Evolutionary conservation across 2,888 invertebrate species (phyloP).

Genomic region (Opisthograptis luteolata): DNA sequence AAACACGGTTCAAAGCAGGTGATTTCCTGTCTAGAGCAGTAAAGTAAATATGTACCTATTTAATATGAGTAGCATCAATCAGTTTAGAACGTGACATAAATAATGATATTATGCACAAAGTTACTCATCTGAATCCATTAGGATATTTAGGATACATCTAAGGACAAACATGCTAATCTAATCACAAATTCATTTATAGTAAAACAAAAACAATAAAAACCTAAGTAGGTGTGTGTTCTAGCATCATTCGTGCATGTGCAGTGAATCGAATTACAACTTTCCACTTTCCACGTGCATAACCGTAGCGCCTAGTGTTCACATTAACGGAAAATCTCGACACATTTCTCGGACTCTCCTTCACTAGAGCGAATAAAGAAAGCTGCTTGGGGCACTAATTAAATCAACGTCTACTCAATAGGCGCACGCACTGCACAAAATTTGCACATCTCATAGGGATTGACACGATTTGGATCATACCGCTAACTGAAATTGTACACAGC

Average conservation of each 20-base stretch:
- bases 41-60: too few species aligned
- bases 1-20: too few species aligned
- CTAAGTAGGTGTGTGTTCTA: constrained; percentile 48
- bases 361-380: constrained; percentile 79
- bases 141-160: too few species aligned
- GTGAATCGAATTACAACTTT: constrained; percentile 80
- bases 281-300: constrained; percentile 77
- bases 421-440: constrained; percentile 31
- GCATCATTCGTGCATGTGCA: constrained; percentile 78
- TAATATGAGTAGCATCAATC: too few species aligned
- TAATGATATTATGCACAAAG: too few species aligned
- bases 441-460: constrained; percentile 13
- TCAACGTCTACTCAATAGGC: constrained; percentile 40
- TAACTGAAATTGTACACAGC: too few species aligned
- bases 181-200: too few species aligned
- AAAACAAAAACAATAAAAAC: constrained; percentile 50
- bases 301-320: constrained; percentile 57
- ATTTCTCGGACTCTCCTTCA: constrained; percentile 74
- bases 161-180: too few species aligned
- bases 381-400: constrained; percentile 58
- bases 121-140: too few species aligned
- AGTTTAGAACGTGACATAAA: too few species aligned
- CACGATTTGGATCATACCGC: too few species aligned
- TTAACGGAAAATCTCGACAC: constrained; percentile 79
- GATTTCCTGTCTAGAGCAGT: too few species aligned